These are phyloP conservation scores for Nasonia vitripennis DNA, from an alignment of 1,140 invertebrate species.

Conservation along the genomic window DNA sequence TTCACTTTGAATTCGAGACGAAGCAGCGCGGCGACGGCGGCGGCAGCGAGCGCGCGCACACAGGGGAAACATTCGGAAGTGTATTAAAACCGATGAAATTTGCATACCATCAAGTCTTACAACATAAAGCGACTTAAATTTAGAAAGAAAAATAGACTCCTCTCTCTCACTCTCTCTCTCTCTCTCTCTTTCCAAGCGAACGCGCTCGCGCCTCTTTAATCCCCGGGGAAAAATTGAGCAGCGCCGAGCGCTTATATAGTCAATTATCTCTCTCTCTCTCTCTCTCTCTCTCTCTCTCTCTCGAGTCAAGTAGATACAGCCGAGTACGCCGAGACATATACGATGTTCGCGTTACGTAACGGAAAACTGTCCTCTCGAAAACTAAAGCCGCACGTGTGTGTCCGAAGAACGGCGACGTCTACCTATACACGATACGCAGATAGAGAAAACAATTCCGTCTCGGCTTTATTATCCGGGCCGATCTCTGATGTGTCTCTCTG, in stretches of 20 bases:
- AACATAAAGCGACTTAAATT: constrained; percentile 4
- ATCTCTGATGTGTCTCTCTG: neutral
- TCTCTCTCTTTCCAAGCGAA: no score
- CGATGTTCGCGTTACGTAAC: neutral
- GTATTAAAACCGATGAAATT: constrained; percentile 1
- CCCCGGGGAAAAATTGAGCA: neutral
- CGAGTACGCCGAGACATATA: neutral
- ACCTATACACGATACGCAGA: no score
- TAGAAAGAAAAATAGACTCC: neutral
- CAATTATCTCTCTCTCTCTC: no score
- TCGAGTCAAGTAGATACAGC: neutral
- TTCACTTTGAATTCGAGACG: constrained; percentile 4
- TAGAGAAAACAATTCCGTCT: constrained; percentile 15
- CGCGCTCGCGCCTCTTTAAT: neutral
- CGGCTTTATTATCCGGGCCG: no score
- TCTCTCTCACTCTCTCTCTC: no score
- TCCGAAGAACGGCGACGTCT: neutral
- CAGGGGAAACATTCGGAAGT: neutral
- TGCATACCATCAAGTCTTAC: constrained; percentile 3
- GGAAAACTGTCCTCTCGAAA: neutral
- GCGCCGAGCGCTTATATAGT: neutral
- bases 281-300: neutral
- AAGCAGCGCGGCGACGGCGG: neutral
- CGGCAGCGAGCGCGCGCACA: neutral
- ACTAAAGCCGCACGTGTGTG: neutral